phyloP scores from a whole-genome alignment of 1,140 invertebrate species.

The Tetramorium alpestre region DNA sequence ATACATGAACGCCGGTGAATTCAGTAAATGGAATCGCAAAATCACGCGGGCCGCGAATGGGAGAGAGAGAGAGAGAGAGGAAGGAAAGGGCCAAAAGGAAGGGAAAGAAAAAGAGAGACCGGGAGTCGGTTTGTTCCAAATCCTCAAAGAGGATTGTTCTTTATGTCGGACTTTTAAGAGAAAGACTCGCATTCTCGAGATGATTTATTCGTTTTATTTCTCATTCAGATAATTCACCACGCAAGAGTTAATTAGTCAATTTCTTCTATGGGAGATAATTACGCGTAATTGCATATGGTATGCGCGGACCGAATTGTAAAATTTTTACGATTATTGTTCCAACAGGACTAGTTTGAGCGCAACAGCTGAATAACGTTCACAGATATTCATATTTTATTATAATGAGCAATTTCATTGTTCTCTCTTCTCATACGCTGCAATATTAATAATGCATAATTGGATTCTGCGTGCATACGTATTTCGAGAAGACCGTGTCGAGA shows the following conservation, averaged over 20 bases:
- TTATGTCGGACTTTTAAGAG: not conserved
- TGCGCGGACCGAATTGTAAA: not conserved
- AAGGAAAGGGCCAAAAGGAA: too few species aligned
- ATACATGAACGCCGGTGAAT: not conserved
- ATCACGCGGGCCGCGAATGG: not conserved
- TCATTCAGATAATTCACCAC: not conserved
- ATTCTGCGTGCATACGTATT: not conserved
- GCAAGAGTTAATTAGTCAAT: constrained; percentile 7
- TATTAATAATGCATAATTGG: constrained; percentile 7
- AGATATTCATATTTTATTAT: constrained; percentile 15
- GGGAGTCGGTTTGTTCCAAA: not conserved
- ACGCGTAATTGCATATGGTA: not conserved
- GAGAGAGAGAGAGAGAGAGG: not conserved
- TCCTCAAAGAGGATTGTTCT: not conserved
- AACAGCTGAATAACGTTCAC: not conserved
- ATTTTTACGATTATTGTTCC: not conserved
- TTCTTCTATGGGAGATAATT: constrained; percentile 11
- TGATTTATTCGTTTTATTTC: constrained; percentile 1
- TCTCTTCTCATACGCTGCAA: not conserved
- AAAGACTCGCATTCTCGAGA: not conserved
- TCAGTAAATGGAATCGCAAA: not conserved
- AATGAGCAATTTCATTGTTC: constrained; percentile 30
- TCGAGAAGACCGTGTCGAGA: not conserved
- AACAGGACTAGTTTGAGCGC: not conserved
- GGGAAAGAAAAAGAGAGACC: not conserved